Evolutionary conservation across 2,797 vertebrate genomes (phyloP).

Genomic region (Setipinna tenuifilis): DNA sequence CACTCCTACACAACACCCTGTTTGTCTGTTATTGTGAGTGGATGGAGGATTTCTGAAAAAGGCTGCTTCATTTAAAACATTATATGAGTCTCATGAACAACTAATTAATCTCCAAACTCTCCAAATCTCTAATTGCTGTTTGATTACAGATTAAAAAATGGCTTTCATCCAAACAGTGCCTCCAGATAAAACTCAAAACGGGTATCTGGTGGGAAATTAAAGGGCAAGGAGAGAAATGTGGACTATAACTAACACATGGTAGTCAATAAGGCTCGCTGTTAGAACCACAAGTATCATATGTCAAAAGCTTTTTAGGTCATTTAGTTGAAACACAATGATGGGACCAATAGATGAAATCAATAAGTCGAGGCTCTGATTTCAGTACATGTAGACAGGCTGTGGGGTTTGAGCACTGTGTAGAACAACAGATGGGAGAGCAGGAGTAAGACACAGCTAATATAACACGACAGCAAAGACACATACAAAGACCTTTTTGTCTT

Average conservation of each 20-base stretch:
- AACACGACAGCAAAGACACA: too few species aligned
- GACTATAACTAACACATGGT: not conserved
- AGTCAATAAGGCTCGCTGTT: not conserved
- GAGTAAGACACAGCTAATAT: too few species aligned
- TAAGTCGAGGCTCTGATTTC: not conserved
- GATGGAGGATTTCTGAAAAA: not conserved
- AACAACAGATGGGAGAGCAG: too few species aligned
- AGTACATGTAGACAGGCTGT: not conserved
- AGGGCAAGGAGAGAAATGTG: not conserved
- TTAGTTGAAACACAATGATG: slow-evolving; percentile 19
- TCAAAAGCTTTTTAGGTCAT: slow-evolving; percentile 17
- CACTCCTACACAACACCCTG: not conserved
- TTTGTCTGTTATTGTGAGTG: not conserved
- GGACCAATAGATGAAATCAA: slow-evolving; percentile 4
- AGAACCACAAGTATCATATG: not conserved
- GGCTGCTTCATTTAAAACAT: not conserved
- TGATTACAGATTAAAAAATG: not conserved
- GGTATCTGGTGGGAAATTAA: not conserved
- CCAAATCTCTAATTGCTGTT: slow-evolving; percentile 9
- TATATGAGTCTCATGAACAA: not conserved
- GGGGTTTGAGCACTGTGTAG: not conserved
- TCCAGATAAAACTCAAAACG: not conserved
- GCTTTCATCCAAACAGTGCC: not conserved
- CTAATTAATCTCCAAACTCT: slow-evolving; percentile 2
- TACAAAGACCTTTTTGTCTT: not conserved